Conservation (phyloP, 2,113 vertebrate genomes). For the Calcarius ornatus region DNA sequence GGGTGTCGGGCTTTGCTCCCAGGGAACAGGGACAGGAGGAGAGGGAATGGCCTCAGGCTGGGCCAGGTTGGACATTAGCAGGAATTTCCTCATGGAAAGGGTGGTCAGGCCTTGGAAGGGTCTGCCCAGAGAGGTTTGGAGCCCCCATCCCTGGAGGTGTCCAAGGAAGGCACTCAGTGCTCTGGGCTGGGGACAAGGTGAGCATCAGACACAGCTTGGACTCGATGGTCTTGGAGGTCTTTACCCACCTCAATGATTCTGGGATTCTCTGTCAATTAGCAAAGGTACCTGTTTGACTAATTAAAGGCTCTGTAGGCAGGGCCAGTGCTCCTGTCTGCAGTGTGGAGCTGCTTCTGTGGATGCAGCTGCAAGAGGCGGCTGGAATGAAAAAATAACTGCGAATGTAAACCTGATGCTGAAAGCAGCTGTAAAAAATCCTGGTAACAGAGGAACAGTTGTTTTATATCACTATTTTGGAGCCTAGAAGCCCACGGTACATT, state of each 20-base stretch:
- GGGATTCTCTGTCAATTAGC: not conserved
- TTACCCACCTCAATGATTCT: not conserved
- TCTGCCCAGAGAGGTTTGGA: not conserved
- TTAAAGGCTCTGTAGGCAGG: not conserved
- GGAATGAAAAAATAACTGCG: not conserved
- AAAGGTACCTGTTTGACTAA: not conserved
- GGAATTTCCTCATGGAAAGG: rapidly evolving
- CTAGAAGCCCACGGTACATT: not conserved
- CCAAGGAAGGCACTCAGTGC: not conserved
- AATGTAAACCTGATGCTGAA: not conserved
- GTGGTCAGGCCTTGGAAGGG: rapidly evolving
- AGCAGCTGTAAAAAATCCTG: slow-evolving; percentile 5
- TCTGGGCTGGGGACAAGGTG: not conserved
- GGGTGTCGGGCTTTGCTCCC: rapidly evolving
- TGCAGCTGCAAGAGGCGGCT: not conserved
- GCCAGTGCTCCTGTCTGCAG: not conserved
- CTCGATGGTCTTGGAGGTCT: rapidly evolving
- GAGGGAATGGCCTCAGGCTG: rapidly evolving
- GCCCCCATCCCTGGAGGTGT: not conserved
- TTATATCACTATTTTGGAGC: not conserved
- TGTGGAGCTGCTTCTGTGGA: not conserved
- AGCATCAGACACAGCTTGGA: not conserved
- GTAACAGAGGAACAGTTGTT: not conserved
- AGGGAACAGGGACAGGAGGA: not conserved
- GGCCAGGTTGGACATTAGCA: rapidly evolving